Conservation (phyloP, 2,797 vertebrate genomes). For the Bufotes viridis region DNA sequence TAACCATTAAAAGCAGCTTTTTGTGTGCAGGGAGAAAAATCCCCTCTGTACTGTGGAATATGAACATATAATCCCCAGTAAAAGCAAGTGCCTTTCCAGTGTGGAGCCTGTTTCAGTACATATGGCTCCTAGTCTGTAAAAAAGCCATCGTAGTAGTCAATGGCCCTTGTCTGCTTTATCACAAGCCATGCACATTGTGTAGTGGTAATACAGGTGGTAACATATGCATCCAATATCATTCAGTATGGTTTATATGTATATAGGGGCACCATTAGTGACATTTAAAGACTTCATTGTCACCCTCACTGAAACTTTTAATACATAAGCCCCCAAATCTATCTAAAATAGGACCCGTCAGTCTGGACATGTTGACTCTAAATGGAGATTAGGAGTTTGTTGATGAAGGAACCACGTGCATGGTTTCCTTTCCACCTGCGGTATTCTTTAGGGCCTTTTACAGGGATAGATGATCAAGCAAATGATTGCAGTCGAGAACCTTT, state of each 20-base stretch:
- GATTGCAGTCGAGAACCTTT: no score
- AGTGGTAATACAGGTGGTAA: background rate
- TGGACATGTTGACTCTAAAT: no score
- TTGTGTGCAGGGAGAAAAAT: slow-evolving; percentile 59
- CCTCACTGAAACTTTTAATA: background rate
- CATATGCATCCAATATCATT: no score
- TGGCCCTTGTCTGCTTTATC: background rate
- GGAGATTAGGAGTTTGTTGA: no score
- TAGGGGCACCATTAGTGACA: background rate
- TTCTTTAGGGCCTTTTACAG: no score
- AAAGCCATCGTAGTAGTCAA: no score
- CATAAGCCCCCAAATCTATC: no score
- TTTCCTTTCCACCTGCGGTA: no score
- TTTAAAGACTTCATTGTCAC: background rate
- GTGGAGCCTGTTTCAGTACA: slow-evolving; percentile 15
- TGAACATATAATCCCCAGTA: slow-evolving; percentile 61
- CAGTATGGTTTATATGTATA: background rate
- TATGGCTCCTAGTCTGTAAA: background rate
- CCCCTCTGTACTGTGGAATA: slow-evolving; percentile 59
- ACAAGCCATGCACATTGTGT: background rate
- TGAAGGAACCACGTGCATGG: no score
- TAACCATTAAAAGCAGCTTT: slow-evolving; percentile 64
- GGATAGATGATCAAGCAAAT: no score
- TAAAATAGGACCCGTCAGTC: no score
- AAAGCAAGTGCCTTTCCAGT: slow-evolving; percentile 40